phyloP scores from a whole-genome alignment of 2,797 vertebrate genomes.

The Choloepus didactylus region DNA sequence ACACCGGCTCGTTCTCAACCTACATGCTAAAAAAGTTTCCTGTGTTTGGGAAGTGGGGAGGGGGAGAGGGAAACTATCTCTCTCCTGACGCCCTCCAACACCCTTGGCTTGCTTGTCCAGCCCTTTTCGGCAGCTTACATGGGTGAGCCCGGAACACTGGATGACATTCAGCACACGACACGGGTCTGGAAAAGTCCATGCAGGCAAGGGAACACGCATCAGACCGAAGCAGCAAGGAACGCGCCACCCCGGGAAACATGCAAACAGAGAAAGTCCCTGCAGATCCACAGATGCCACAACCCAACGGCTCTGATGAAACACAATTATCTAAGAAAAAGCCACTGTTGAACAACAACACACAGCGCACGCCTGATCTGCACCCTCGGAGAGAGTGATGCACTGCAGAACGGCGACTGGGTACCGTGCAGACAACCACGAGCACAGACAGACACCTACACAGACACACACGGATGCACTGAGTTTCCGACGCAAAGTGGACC shows the following conservation, averaged over 20 bases:
- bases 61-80: neutral
- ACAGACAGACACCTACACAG: constrained; percentile 67
- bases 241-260: constrained; percentile 83
- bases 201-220: constrained; percentile 78
- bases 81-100: constrained; percentile 32
- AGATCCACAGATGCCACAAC: constrained; percentile 71
- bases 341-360: neutral
- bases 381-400: neutral
- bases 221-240: constrained; percentile 74
- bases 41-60: constrained; percentile 44
- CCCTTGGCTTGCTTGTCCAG: constrained; percentile 74
- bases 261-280: constrained; percentile 78
- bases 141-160: constrained; percentile 80
- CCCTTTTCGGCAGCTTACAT: constrained; percentile 71
- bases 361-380: neutral
- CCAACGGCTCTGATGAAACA: constrained; percentile 54
- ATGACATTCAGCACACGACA: constrained; percentile 79
- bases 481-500: constrained; percentile 51
- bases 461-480: constrained; percentile 68
- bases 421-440: constrained; percentile 65
- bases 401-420: neutral
- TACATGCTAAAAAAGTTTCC: constrained; percentile 51
- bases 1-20: constrained; percentile 70
- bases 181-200: constrained; percentile 83
- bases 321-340: constrained; percentile 67